Percentiles rank a stretch among this genome's conserved stretches.
phyloP scores from a whole-genome alignment of 2,888 invertebrate species.

The Pollenia amentaria region DNA sequence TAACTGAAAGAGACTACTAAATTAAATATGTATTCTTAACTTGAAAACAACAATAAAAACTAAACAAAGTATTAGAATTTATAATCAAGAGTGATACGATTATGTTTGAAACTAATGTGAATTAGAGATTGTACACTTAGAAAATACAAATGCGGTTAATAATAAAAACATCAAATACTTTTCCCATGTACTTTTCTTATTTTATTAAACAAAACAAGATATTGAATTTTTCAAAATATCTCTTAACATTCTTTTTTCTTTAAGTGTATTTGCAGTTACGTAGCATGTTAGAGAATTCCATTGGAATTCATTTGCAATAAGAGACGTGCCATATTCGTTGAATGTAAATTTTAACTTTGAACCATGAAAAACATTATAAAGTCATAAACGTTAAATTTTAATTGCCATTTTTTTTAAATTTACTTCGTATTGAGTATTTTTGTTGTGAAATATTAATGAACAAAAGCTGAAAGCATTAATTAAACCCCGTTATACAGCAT shows the following conservation, averaged over 20 bases:
- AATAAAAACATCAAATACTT: neutral
- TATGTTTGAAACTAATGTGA: conserved; percentile 8
- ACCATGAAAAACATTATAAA: conserved; percentile 36
- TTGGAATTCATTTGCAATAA: conserved; percentile 34
- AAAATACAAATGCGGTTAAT: neutral
- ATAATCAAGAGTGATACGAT: neutral
- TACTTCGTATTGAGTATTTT: conserved; percentile 9
- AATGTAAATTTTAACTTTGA: conserved; percentile 17
- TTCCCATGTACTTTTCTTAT: too few species aligned
- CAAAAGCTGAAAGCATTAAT: conserved; percentile 3
- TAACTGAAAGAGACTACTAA: conserved; percentile 12
- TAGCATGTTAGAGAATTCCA: conserved; percentile 10
- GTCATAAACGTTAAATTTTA: conserved; percentile 15
- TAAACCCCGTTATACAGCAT: neutral
- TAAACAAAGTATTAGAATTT: conserved; percentile 4
- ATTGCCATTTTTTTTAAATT: neutral
- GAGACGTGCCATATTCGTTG: conserved; percentile 40
- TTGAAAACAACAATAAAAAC: neutral
- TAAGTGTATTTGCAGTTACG: conserved; percentile 6
- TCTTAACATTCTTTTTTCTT: neutral
- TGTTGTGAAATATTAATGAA: conserved; percentile 6
- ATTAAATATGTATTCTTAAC: conserved; percentile 14
- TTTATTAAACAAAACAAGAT: too few species aligned
- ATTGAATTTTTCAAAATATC: neutral
- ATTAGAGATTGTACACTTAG: neutral